Evolutionary conservation across 2,797 vertebrate genomes (phyloP).

Genomic region (Mareca penelope): DNA sequence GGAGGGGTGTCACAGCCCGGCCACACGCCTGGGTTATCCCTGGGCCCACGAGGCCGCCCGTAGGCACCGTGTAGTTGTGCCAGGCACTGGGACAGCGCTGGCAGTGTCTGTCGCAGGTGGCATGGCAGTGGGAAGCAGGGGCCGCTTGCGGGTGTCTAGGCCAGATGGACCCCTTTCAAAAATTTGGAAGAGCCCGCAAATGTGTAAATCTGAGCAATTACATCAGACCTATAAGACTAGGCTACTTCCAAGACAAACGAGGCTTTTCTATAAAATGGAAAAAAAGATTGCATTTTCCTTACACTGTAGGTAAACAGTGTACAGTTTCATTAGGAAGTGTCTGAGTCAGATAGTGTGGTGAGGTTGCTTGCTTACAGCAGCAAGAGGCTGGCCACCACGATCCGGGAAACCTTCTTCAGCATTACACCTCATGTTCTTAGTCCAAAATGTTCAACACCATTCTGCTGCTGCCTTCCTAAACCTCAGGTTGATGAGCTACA

Average conservation of each 20-base stretch:
- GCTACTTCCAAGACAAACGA: accelerated
- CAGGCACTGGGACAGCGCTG: not conserved
- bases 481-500: accelerated
- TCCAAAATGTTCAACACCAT: accelerated
- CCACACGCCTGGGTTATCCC: accelerated
- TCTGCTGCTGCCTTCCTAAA: not conserved
- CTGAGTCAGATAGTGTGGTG: accelerated
- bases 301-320: accelerated
- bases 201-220: accelerated
- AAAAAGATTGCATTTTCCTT: accelerated
- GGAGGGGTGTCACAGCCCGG: not conserved
- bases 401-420: not conserved
- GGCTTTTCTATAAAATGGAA: too few species aligned
- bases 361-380: not conserved
- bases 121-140: not conserved
- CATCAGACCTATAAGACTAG: accelerated
- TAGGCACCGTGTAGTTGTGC: accelerated
- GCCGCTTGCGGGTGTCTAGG: accelerated
- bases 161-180: not conserved
- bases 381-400: accelerated
- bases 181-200: not conserved
- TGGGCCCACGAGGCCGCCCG: too few species aligned
- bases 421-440: not conserved
- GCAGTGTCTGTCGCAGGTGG: too few species aligned
- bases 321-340: not conserved